These are phyloP conservation scores for Anseranas semipalmata DNA, from an alignment of 2,113 vertebrate genomes.

Conservation along the genomic window DNA sequence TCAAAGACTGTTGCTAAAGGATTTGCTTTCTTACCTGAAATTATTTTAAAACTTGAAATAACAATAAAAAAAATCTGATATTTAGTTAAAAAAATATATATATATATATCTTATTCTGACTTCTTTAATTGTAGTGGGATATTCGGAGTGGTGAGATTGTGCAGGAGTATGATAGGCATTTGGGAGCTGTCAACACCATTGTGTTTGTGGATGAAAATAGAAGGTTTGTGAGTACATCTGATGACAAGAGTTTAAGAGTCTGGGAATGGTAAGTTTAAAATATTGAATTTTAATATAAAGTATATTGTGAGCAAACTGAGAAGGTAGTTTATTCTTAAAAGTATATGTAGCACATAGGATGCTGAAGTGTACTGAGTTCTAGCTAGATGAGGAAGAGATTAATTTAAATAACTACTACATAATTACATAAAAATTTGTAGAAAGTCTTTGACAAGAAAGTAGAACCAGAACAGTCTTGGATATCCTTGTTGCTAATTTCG, in stretches of 20 bases:
- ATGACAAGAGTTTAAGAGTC: slow-evolving; percentile 96
- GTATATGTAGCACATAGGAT: not conserved
- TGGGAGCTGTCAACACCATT: slow-evolving; percentile 99
- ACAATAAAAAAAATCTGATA: not conserved
- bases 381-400: not conserved
- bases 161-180: slow-evolving; percentile 96
- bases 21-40: not conserved
- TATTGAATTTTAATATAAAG: not conserved
- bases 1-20: not conserved
- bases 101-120: slow-evolving; percentile 3
- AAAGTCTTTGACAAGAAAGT: not conserved
- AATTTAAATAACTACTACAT: not conserved
- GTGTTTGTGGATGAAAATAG: slow-evolving; percentile 99
- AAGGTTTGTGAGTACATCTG: slow-evolving; percentile 97
- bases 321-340: not conserved
- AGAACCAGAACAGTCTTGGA: not conserved
- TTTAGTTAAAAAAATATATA: not conserved
- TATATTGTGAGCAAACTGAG: slow-evolving; percentile 8
- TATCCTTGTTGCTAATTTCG: not conserved
- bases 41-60: not conserved
- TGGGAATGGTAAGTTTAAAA: slow-evolving; percentile 94
- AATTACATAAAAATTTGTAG: not conserved
- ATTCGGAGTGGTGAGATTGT: slow-evolving; percentile 94
- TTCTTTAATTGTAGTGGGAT: slow-evolving; percentile 86
- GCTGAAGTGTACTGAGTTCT: not conserved